Evolutionary conservation across 2,113 vertebrate species (phyloP).

Genomic region (Oryzias woworae): DNA sequence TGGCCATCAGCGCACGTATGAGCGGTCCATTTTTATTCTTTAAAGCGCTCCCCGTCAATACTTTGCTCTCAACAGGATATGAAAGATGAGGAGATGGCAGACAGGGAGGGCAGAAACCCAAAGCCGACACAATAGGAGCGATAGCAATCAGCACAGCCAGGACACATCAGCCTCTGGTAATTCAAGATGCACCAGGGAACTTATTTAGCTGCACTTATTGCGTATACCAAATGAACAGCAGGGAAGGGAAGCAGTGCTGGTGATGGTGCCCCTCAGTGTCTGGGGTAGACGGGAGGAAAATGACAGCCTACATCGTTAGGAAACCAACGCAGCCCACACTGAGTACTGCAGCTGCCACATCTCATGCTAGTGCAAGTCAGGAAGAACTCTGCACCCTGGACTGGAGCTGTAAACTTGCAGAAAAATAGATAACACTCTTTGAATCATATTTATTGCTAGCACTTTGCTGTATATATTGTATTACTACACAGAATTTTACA

Average conservation of each 20-base stretch:
- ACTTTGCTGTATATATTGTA: no score
- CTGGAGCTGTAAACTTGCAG: not conserved
- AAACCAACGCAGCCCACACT: not conserved
- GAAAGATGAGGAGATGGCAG: constrained; percentile 77
- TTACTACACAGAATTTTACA: no score
- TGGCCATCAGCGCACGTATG: constrained; percentile 36
- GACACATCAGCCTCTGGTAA: constrained; percentile 24
- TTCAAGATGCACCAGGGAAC: constrained; percentile 40
- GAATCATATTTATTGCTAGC: no score
- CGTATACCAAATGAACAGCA: constrained; percentile 31
- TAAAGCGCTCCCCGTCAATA: constrained; percentile 15
- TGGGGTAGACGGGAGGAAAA: not conserved
- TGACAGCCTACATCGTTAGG: constrained; percentile 11
- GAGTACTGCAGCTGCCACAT: not conserved
- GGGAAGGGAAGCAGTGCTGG: not conserved
- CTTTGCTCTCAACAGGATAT: constrained; percentile 72
- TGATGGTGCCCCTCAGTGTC: not conserved
- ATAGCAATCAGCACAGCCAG: constrained; percentile 62
- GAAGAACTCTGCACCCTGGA: not conserved
- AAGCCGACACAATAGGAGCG: constrained; percentile 56
- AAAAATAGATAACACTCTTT: no score
- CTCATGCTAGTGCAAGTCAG: not conserved
- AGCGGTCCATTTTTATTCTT: constrained; percentile 26
- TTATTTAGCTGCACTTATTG: constrained; percentile 34
- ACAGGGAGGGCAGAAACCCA: constrained; percentile 37